Evolutionary conservation across 2,797 vertebrate genomes (phyloP), one percentile per base, ranked within the genome.

Genomic region (Numenius phaeopus): DNA sequence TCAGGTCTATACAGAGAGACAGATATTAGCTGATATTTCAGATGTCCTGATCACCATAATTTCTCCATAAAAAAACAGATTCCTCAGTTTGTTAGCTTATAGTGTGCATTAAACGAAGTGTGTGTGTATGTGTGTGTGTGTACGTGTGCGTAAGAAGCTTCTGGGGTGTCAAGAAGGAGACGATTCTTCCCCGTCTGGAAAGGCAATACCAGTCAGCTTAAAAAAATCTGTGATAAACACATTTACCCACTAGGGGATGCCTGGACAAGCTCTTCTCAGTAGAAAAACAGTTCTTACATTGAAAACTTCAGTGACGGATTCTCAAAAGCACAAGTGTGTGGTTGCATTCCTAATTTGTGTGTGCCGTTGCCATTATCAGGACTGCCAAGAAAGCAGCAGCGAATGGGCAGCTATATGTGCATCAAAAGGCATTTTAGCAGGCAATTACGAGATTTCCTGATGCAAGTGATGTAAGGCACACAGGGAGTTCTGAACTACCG

Each of bases 311-410:
- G 50, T 14, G 15, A 14, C 5, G 14, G 62, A 32, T n/a, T 73
- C 46, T 87, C 23, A 40, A 46, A 90, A 64, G 21, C 30, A 11
- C 32, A 58, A 21, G 3, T 10, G 13, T 37, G 14, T 34, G 18
- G 13, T 79, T 65, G 50, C 9, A 18, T 37, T 47, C 29, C 26
- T 39, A 78, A 71, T 71, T 67, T 65, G 22, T 21, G 10, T 32
- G 14, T 0, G 3, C 18, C 1, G 3, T 40, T 4, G 1, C 8
- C 1, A 1, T 67, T 58, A 78, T 39, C 13, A 62, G 42, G 42
- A 42, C 10, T 32, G 24, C 8, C 26, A 42, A 70, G 11, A 70
- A 83, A 39, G 13, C 42, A 70, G 27, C 40, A 70, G 55, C 0
- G 10, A 69, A 42, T 11, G 10, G 78, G 8, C 11, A 67, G 37